Conservation (phyloP, 2,888 invertebrate genomes). For the Watsonalla cultraria region DNA sequence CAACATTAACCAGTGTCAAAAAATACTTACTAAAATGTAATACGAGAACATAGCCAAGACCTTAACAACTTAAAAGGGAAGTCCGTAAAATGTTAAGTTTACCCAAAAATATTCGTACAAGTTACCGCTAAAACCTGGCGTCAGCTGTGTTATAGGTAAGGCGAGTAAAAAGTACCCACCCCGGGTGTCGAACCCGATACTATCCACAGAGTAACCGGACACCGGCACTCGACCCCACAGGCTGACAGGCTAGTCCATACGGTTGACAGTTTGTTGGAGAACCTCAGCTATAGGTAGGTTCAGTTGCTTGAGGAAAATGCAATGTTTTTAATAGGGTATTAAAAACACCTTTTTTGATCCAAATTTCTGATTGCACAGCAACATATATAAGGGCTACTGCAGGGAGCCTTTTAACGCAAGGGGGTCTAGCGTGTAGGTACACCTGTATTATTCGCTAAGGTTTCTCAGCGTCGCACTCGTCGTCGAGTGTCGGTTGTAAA, state of each 20-base stretch:
- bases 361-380: slow-evolving; percentile 2
- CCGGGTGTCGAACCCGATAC: slow-evolving; percentile 56
- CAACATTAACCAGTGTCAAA: too few relatives aligned
- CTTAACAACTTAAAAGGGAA: neutral
- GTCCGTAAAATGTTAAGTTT: neutral
- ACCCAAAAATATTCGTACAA: neutral
- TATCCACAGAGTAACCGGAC: slow-evolving; percentile 34
- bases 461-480: too few relatives aligned
- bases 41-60: too few relatives aligned
- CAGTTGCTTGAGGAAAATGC: neutral
- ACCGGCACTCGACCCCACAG: slow-evolving; percentile 25
- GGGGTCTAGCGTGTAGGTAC: too few relatives aligned
- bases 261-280: slow-evolving; percentile 19
- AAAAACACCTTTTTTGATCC: too few relatives aligned
- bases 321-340: too few relatives aligned
- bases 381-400: too few relatives aligned
- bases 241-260: slow-evolving; percentile 10
- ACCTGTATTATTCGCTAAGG: too few relatives aligned
- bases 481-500: too few relatives aligned
- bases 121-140: slow-evolving; percentile 21
- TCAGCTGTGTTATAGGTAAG: slow-evolving; percentile 42
- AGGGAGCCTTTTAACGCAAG: too few relatives aligned
- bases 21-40: too few relatives aligned
- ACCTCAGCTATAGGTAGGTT: neutral
- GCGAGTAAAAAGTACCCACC: slow-evolving; percentile 28